phyloP scores from a whole-genome alignment of 2,888 invertebrate genomes.

The Cheilosia pagana region DNA sequence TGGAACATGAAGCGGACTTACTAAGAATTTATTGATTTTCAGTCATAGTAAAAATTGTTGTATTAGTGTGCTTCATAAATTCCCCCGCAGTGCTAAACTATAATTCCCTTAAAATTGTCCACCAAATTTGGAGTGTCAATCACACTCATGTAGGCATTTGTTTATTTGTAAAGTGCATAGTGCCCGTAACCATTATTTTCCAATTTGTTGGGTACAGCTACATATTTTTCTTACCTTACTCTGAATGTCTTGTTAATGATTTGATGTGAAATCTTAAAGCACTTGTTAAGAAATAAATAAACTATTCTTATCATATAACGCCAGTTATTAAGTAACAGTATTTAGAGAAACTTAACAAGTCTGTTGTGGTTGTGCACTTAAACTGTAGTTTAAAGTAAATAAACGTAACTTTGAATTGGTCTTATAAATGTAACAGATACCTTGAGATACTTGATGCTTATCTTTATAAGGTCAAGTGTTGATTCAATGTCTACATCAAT shows the following conservation, averaged over 20 bases:
- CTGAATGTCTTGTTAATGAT: too few relatives aligned
- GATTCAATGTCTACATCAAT: background rate
- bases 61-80: too few relatives aligned
- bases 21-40: too few relatives aligned
- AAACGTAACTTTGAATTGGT: background rate
- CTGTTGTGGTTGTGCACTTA: background rate
- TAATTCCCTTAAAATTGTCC: too few relatives aligned
- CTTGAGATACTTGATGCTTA: background rate
- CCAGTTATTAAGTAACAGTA: background rate
- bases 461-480: constrained; percentile 29
- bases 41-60: too few relatives aligned
- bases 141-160: background rate
- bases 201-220: too few relatives aligned
- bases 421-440: background rate
- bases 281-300: background rate
- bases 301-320: constrained; percentile 2
- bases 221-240: too few relatives aligned
- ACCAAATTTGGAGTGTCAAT: too few relatives aligned
- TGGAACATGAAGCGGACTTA: too few relatives aligned
- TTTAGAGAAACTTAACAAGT: background rate
- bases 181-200: background rate
- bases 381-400: background rate
- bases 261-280: too few relatives aligned
- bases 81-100: too few relatives aligned
- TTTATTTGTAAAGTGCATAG: background rate